Evolutionary conservation across 1,140 invertebrate genomes (phyloP).

Genomic region (Lasaia peninsularis): DNA sequence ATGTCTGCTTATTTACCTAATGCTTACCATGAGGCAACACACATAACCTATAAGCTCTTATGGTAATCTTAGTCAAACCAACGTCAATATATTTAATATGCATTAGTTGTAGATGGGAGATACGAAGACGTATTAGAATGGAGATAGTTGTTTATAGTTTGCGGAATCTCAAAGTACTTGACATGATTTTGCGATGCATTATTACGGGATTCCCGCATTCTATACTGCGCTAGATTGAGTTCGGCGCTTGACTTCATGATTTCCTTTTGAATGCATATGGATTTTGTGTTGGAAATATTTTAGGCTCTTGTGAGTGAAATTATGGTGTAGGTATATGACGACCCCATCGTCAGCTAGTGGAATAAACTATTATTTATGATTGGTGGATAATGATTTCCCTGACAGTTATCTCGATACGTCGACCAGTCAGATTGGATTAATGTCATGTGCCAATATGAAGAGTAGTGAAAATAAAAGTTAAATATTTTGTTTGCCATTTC

Average conservation of each 20-base stretch:
- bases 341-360: no score
- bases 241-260: background rate
- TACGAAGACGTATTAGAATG: conserved; percentile 8
- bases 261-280: background rate
- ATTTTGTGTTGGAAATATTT: background rate
- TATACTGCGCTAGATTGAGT: background rate
- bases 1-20: no score
- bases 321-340: no score
- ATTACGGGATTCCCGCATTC: background rate
- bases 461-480: no score
- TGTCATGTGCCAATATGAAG: no score
- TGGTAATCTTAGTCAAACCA: background rate
- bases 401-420: no score
- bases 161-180: conserved; percentile 9
- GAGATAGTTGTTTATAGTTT: conserved; percentile 11
- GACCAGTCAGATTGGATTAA: no score
- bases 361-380: no score
- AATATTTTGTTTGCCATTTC: no score
- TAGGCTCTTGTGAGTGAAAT: no score
- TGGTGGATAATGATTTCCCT: no score
- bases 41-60: background rate
- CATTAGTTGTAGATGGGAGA: conserved; percentile 2
- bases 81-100: conserved; percentile 1
- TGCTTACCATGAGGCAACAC: no score
- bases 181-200: conserved; percentile 12